Base-by-base conservation (phyloP, 1,140 invertebrate genomes). In the Drosophila repleta region DNA sequence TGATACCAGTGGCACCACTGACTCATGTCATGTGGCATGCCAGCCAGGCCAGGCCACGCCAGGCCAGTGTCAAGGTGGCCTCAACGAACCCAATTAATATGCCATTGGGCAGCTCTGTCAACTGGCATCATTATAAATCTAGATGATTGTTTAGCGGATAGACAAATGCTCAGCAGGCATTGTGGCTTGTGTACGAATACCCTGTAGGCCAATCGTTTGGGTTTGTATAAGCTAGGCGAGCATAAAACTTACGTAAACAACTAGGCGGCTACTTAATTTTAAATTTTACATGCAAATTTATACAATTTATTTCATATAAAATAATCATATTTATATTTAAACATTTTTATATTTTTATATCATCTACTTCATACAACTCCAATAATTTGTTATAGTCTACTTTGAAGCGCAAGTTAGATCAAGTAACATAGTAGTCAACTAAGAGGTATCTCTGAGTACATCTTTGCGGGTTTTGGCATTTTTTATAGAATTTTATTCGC, bases 41-140 rank as follows among this genome's bases (percentile, higher is more conserved):
- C 61, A n/a, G n/a, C n/a, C n/a, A n/a, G n/a, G n/a, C n/a, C n/a
- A n/a, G n/a, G n/a, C n/a, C n/a, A n/a, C n/a, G n/a, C n/a, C n/a
- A n/a, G n/a, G n/a, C n/a, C n/a, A 64, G 24, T 49, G 52, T 65
- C 67, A 70, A 65, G 61, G 67, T 53, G 17, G 21, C 29, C 57
- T 55, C 60, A 46, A 61, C 48, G 39, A 62, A 21, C 10, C 52
- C 67, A 57, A 70, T 65, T 57, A 51, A 65, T 56, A 49, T 45
- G 35, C 29, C 37, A 48, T 20, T 13, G 29, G 57, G 17, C 57
- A 60, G 57, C 57, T 26, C 18, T 60, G 41, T 64, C 43, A 37
- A 41, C 45, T 51, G 61, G 37, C 35, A 55, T 48, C 41, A 48
- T 37, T 51, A 70, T 35, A 57, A 65, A 57, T 56, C 61, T 70